Percentiles rank a stretch among this genome's conserved stretches.
Conservation (phyloP, 64 coral and sea anemone genomes). For the Astreopora myriophthalma region DNA sequence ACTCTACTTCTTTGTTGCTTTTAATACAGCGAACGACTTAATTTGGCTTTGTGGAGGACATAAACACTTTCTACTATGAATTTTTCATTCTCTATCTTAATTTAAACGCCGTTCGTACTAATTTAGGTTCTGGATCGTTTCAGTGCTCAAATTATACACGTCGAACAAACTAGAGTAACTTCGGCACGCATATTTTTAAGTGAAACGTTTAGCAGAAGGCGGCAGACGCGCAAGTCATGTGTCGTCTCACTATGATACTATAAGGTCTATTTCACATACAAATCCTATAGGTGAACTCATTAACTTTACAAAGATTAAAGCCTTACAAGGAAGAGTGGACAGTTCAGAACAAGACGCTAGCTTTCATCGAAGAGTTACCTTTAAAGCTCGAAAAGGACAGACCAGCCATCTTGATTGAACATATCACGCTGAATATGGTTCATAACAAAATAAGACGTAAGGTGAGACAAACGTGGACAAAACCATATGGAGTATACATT, state of each 20-base stretch:
- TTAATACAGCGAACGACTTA: no score
- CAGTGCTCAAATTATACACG: no score
- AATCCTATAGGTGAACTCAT: constrained; percentile 60
- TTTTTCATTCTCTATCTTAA: no score
- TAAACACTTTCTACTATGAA: no score
- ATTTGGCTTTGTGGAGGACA: no score
- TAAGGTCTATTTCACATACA: not conserved
- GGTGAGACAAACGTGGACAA: not conserved
- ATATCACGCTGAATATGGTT: constrained; percentile 26
- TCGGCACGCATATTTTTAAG: no score
- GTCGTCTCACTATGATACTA: not conserved
- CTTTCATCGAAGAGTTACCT: constrained; percentile 54
- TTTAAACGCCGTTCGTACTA: no score
- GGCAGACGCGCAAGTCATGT: not conserved
- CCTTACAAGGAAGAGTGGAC: constrained; percentile 6
- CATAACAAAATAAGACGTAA: not conserved
- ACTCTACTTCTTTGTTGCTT: no score
- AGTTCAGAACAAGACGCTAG: constrained; percentile 49
- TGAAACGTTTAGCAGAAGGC: no score
- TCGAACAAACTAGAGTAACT: no score
- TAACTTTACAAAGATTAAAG: constrained; percentile 42
- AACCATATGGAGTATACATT: not conserved
- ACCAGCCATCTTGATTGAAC: constrained; percentile 50
- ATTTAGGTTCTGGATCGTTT: no score
- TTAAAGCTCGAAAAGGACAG: constrained; percentile 34